Base-by-base conservation (phyloP, 2,888 invertebrate genomes). In the Ectemnius continuus region DNA sequence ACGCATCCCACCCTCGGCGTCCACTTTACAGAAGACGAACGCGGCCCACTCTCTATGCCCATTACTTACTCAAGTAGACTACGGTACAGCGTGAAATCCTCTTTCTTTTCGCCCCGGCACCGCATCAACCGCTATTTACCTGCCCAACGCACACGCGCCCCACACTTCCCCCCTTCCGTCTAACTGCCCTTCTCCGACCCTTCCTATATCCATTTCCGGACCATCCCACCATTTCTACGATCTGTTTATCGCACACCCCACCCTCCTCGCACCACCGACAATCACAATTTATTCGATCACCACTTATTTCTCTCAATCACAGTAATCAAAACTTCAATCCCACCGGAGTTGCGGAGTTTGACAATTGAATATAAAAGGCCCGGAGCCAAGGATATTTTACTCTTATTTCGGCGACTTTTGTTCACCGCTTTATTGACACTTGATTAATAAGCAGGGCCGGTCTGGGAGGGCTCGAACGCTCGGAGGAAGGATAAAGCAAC, bases 51-150 rank as follows among this genome's bases (percentile, higher is more conserved):
- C 36, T 78, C 72, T 74, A 61, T 76, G 73, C 59, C 78, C 76
- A 78, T 78, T 78, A 76, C 76, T 78, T 76, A 70, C 73, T 71
- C 75, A 68, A 75, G 70, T 63, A 75, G 73, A 73, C 75, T 70
- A 64, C 72, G 58, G 70, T 70, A 72, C 78, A 63, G 73, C 73
- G 46, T 70, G 73, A 73, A 78, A 75, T 75, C 69, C 58, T 61
- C 67, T 70, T 67, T 67, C 67, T 67, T 68, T 66, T 59, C 69
- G 61, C 71, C 58, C 68, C 61, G 68, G 61, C 73, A 48, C 75
- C 73, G 65, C 52, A 16, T 70, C 67, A 75, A 75, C 62, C 57
- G 67, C 73, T 73, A 78, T 75, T 78, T 78, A 75, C 75, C 66
- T 61, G 65, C 64, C 61, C 26, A 13, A 69, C 63, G 67, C 59